Percentiles rank a stretch among this genome's conserved stretches.
These are phyloP conservation scores for Psephotus haematonotus DNA, from an alignment of 2,113 vertebrate species.

Conservation along the genomic window DNA sequence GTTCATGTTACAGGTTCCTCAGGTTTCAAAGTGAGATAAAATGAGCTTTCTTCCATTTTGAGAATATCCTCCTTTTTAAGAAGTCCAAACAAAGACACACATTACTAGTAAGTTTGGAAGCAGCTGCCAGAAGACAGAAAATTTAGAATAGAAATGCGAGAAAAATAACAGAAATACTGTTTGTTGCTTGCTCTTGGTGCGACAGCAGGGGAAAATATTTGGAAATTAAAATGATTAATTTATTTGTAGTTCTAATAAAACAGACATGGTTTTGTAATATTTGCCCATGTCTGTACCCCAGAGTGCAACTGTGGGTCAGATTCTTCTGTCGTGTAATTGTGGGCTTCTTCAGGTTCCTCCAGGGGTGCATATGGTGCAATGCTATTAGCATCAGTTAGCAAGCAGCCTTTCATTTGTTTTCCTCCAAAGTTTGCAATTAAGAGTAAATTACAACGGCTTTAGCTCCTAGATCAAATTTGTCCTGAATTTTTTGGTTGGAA, in stretches of 20 bases:
- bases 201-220: slow-evolving; percentile 48
- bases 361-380: background rate
- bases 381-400: background rate
- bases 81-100: slow-evolving; percentile 65
- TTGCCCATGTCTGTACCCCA: background rate
- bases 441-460: background rate
- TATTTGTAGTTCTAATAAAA: slow-evolving; percentile 71
- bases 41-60: slow-evolving; percentile 73
- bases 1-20: slow-evolving; percentile 76
- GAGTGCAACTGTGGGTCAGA: background rate
- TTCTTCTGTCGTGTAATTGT: background rate
- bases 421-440: slow-evolving; percentile 22
- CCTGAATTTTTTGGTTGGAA: background rate
- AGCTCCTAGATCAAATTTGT: background rate
- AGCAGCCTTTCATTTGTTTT: slow-evolving; percentile 8
- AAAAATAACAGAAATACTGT: slow-evolving; percentile 62
- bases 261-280: slow-evolving; percentile 47
- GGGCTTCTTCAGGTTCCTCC: background rate
- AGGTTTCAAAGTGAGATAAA: slow-evolving; percentile 74
- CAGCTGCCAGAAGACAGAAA: slow-evolving; percentile 71
- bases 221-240: slow-evolving; percentile 64
- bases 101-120: slow-evolving; percentile 62
- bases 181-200: slow-evolving; percentile 60
- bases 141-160: slow-evolving; percentile 60
- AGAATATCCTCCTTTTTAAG: slow-evolving; percentile 67